Conservation (phyloP, 2,888 invertebrate genomes). For the Acanthoscelides obtectus region DNA sequence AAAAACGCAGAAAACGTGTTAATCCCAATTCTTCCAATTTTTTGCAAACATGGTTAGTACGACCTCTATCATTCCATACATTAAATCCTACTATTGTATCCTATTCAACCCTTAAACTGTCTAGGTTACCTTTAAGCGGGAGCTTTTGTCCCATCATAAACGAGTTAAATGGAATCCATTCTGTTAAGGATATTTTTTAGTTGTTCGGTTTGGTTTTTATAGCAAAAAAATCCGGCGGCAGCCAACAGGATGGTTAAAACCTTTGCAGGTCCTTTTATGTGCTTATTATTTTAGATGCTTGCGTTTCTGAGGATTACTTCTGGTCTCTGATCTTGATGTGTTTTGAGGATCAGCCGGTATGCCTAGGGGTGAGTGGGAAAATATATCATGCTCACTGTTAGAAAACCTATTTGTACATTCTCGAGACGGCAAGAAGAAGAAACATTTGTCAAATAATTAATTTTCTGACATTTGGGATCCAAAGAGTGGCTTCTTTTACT, state of each 20-base stretch:
- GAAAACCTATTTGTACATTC: too few species aligned
- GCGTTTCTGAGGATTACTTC: slow-evolving; percentile 28
- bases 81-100: not conserved
- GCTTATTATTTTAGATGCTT: slow-evolving; percentile 21
- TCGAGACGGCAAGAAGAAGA: too few species aligned
- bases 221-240: slow-evolving; percentile 5
- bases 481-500: too few species aligned
- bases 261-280: slow-evolving; percentile 20
- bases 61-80: not conserved
- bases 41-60: not conserved
- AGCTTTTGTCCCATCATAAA: not conserved
- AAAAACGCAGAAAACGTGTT: not conserved
- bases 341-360: slow-evolving; percentile 18
- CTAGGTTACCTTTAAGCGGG: not conserved
- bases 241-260: slow-evolving; percentile 4
- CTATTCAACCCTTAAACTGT: not conserved
- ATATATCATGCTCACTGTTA: too few species aligned
- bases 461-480: too few species aligned
- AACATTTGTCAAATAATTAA: too few species aligned
- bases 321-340: slow-evolving; percentile 23
- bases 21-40: not conserved
- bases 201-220: slow-evolving; percentile 19
- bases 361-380: slow-evolving; percentile 13
- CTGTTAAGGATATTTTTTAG: slow-evolving; percentile 9
- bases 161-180: not conserved